Conservation (phyloP, 2,888 invertebrate species). For the Clepsis dumicolana region DNA sequence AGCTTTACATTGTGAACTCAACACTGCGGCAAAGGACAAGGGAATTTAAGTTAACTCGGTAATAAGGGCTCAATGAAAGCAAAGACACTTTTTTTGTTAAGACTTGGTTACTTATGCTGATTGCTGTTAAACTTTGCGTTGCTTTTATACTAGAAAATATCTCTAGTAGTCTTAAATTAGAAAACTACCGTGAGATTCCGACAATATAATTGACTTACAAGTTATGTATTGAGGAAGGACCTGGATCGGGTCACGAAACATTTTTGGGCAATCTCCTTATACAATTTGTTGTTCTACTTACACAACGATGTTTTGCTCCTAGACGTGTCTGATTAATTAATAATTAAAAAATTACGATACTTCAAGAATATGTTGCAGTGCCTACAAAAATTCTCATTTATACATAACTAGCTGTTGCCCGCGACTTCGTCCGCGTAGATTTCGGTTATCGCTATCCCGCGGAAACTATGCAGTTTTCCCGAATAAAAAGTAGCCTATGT, state of each 20-base stretch:
- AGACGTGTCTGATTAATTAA: background rate
- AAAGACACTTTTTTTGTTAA: constrained; percentile 10
- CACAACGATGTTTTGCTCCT: background rate
- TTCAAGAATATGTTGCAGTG: background rate
- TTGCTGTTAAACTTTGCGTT: background rate
- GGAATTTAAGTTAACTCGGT: constrained; percentile 19
- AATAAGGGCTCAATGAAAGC: constrained; percentile 20
- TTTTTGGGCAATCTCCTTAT: background rate
- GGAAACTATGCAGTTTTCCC: no score
- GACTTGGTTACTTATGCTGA: constrained; percentile 5
- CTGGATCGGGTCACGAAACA: background rate
- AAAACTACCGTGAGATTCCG: no score
- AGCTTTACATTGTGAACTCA: constrained; percentile 21
- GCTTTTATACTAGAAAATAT: background rate
- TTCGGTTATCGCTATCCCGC: no score
- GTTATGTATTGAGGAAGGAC: no score
- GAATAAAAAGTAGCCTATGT: no score
- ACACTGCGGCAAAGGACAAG: constrained; percentile 22
- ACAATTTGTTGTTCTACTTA: background rate
- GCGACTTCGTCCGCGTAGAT: no score
- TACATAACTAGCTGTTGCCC: no score
- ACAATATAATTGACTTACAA: no score
- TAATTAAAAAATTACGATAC: background rate
- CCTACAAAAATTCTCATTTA: no score
- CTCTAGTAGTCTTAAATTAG: no score